These are phyloP conservation scores for Nephrotoma guestfalica DNA, from an alignment of 2,888 invertebrate genomes.

Conservation along the genomic window DNA sequence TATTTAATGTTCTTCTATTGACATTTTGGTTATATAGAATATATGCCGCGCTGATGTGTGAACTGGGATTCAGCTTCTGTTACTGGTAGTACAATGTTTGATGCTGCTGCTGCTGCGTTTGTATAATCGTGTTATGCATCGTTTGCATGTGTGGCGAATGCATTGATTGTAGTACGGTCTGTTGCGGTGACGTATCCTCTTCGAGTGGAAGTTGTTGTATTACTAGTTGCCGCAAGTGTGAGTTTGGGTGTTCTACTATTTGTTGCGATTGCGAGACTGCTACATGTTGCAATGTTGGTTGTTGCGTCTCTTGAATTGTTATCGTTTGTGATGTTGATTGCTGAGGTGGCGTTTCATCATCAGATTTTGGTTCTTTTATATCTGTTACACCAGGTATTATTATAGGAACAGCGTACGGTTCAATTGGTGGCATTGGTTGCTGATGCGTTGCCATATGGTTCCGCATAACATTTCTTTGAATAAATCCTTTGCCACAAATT, in stretches of 20 bases:
- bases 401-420: not conserved
- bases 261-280: not conserved
- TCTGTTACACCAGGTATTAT: not conserved
- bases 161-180: not conserved
- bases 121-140: not conserved
- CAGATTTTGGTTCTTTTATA: not conserved
- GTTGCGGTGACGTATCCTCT: not conserved
- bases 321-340: not conserved
- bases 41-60: not conserved
- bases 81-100: not conserved
- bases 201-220: not conserved
- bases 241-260: not conserved
- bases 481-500: not conserved
- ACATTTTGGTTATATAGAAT: not conserved
- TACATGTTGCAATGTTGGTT: not conserved
- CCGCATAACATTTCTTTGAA: not conserved
- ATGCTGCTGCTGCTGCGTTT: not conserved
- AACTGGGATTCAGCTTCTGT: not conserved
- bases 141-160: not conserved
- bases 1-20: not conserved
- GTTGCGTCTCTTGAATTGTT: not conserved
- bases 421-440: not conserved
- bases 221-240: not conserved
- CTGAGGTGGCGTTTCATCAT: not conserved
- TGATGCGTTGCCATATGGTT: constrained; percentile 1